These are phyloP conservation scores for Xenopus borealis DNA, from an alignment of 2,113 vertebrate species.

Conservation along the genomic window DNA sequence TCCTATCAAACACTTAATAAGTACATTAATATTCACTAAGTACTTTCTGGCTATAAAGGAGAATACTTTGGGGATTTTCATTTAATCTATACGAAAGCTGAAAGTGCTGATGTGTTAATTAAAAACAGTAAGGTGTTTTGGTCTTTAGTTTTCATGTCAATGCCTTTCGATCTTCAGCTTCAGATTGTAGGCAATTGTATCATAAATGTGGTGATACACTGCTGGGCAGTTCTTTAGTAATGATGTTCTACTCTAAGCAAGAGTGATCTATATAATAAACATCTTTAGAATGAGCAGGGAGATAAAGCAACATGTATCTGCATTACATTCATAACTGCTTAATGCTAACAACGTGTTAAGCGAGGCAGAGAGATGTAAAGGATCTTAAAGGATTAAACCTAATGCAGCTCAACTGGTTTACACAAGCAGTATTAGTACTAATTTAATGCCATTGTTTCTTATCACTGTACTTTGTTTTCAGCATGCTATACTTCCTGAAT, in stretches of 20 bases:
- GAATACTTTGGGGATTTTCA: constrained; percentile 31
- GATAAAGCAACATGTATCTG: too few species aligned
- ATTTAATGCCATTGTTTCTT: too few species aligned
- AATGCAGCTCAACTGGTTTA: too few species aligned
- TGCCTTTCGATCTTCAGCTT: constrained; percentile 26
- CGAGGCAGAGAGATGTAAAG: too few species aligned
- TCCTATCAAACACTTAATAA: background rate
- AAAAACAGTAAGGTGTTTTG: constrained; percentile 40
- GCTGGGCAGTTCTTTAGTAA: background rate
- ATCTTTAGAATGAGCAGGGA: too few species aligned
- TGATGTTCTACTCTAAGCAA: background rate
- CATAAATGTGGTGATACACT: constrained; percentile 1
- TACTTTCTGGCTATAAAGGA: constrained; percentile 21
- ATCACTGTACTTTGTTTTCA: too few species aligned
- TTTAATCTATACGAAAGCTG: constrained; percentile 34
- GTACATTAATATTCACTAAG: constrained; percentile 19
- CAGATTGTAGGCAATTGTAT: constrained; percentile 4
- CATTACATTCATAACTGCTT: too few species aligned
- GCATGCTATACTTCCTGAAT: too few species aligned
- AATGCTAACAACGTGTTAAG: too few species aligned
- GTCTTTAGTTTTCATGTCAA: constrained; percentile 14
- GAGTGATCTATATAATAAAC: too few species aligned
- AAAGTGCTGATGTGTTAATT: constrained; percentile 38
- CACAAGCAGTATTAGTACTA: too few species aligned
- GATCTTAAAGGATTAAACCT: too few species aligned